phyloP scores from a whole-genome alignment of 2,797 vertebrate genomes.

The Sebastes minor region DNA sequence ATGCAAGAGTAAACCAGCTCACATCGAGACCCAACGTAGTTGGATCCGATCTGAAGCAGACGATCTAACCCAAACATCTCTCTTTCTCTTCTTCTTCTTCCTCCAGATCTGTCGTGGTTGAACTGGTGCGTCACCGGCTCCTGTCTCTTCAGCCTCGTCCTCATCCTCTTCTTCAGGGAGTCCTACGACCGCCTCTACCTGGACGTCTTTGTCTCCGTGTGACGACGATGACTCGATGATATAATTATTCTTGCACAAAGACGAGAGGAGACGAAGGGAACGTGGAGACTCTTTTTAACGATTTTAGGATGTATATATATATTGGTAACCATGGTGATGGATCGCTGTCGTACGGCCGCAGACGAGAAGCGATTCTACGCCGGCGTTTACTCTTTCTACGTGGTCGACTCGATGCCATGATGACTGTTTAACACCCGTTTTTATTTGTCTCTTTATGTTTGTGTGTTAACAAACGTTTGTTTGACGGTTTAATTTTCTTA shows the following conservation, averaged over 20 bases:
- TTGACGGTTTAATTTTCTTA: conserved; percentile 32
- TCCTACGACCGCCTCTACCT: conserved; percentile 98
- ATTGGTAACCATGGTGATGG: conserved; percentile 21
- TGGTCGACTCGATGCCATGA: conserved; percentile 15
- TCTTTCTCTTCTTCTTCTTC: not conserved
- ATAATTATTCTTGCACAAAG: conserved; percentile 72
- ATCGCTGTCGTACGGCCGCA: conserved; percentile 15
- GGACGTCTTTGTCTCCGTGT: conserved; percentile 96
- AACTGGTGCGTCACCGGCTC: conserved; percentile 98
- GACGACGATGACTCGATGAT: conserved; percentile 15
- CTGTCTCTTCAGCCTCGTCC: conserved; percentile 93
- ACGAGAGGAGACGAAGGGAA: conserved; percentile 34
- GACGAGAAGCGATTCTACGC: conserved; percentile 12
- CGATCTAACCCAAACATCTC: not conserved
- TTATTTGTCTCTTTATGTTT: conserved; percentile 32
- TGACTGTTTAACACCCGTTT: conserved; percentile 25
- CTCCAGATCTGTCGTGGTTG: conserved; percentile 94
- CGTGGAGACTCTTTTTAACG: conserved; percentile 1
- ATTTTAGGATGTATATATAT: conserved; percentile 41
- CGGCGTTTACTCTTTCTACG: conserved; percentile 42
- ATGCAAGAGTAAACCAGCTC: no score
- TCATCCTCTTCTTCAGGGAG: conserved; percentile 96
- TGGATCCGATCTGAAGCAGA: no score
- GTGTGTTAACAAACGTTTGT: conserved; percentile 30
- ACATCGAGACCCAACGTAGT: no score